Conservation (phyloP, 2,797 vertebrate genomes). For the Smutsia gigantea region DNA sequence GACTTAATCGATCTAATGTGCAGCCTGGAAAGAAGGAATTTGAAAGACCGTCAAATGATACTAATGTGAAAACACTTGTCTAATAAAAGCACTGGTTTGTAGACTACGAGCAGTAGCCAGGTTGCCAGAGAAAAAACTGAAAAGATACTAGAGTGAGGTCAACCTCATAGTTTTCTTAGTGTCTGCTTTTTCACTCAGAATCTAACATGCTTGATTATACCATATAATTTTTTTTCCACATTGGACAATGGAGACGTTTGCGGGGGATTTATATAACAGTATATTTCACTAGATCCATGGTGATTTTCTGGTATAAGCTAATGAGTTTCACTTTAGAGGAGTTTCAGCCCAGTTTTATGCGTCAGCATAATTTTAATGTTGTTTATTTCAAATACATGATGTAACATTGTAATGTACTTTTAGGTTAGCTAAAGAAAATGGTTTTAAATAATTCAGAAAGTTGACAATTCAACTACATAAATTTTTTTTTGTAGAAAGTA, state of each 20-base stretch:
- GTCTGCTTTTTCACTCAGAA: not conserved
- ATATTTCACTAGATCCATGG: not conserved
- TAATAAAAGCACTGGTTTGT: not conserved
- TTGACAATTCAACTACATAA: not conserved
- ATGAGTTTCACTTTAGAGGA: not conserved
- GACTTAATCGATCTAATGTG: not conserved
- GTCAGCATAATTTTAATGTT: slow-evolving; percentile 26
- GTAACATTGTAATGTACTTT: not conserved
- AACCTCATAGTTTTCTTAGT: slow-evolving; percentile 10
- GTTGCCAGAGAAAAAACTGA: not conserved
- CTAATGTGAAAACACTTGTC: not conserved
- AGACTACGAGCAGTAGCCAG: not conserved
- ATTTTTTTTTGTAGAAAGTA: slow-evolving; percentile 22
- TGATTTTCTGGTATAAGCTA: slow-evolving; percentile 1
- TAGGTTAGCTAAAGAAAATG: slow-evolving; percentile 35
- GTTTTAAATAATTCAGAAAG: not conserved
- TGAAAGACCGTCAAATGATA: not conserved
- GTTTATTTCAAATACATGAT: not conserved
- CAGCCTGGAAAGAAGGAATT: not conserved
- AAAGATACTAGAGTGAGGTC: not conserved
- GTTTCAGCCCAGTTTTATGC: slow-evolving; percentile 7
- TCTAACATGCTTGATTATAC: not conserved
- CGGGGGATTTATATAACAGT: not conserved
- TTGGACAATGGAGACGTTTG: not conserved
- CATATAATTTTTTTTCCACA: not conserved